A percentile compares a stretch with the other conserved stretches of the same genome.
These are phyloP conservation scores for Pimephales promelas DNA, from an alignment of 2,113 vertebrate species.

Conservation along the genomic window DNA sequence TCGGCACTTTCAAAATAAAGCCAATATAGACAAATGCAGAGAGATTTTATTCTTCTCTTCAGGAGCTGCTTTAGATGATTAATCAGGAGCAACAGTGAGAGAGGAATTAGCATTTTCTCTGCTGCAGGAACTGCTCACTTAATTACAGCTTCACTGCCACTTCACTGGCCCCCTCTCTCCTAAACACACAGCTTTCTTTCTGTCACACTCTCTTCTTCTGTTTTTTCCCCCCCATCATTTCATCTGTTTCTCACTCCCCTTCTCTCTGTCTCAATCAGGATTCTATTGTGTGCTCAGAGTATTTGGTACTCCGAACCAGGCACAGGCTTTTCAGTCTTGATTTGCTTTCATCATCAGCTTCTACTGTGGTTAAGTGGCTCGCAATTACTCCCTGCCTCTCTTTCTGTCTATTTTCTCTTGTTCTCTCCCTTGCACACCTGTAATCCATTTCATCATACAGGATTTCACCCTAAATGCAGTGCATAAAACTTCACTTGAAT, in stretches of 20 bases:
- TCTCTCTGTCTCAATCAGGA: constrained; percentile 27
- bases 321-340: constrained; percentile 17
- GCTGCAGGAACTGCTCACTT: constrained; percentile 12
- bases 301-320: constrained; percentile 4
- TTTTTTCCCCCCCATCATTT: constrained; percentile 8
- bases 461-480: background rate
- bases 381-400: background rate
- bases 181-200: constrained; percentile 41
- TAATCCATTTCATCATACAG: background rate
- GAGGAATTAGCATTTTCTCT: constrained; percentile 38
- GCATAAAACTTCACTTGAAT: background rate
- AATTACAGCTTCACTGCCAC: constrained; percentile 40
- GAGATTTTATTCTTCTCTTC: constrained; percentile 5
- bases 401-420: background rate
- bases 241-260: constrained; percentile 6
- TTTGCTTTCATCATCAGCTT: constrained; percentile 34
- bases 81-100: constrained; percentile 31
- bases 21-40: background rate
- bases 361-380: constrained; percentile 25
- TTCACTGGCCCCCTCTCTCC: background rate
- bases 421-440: constrained; percentile 22
- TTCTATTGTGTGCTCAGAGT: constrained; percentile 24
- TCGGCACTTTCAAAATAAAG: constrained; percentile 1
- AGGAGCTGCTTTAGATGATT: constrained; percentile 13
- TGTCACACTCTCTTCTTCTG: background rate